Conservation (phyloP, 2,113 vertebrate species). For the Equus quagga region DNA sequence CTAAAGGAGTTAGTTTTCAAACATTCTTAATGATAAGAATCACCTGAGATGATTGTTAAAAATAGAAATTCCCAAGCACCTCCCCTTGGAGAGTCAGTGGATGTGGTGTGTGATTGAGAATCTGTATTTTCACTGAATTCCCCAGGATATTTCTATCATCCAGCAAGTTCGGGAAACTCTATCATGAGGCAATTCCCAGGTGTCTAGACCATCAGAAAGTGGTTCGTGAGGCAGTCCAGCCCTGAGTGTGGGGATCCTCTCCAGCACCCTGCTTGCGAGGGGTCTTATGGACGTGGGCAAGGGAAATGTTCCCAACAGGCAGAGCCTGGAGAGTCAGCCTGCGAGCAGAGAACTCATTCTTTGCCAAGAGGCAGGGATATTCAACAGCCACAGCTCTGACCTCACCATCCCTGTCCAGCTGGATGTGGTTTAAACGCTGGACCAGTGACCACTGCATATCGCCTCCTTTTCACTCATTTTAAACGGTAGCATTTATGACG, state of each 20-base stretch:
- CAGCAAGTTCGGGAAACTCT: not conserved
- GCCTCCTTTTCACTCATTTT: not conserved
- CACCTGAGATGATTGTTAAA: not conserved
- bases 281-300: not conserved
- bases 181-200: not conserved
- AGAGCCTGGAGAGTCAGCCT: not conserved
- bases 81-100: not conserved
- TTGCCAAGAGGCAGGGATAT: not conserved
- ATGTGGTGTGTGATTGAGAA: not conserved
- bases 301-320: not conserved
- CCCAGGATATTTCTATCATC: not conserved
- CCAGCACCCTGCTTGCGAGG: not conserved
- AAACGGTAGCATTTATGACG: not conserved
- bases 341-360: not conserved
- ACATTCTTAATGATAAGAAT: constrained; percentile 36
- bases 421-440: not conserved
- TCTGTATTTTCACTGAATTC: constrained; percentile 12
- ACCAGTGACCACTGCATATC: not conserved
- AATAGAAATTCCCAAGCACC: not conserved
- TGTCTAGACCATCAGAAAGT: not conserved
- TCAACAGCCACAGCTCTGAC: not conserved
- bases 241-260: not conserved
- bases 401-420: not conserved
- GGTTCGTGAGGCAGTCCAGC: not conserved
- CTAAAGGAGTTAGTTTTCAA: constrained; percentile 11